Evolutionary conservation across 2,797 vertebrate species (phyloP), one percentile per base, ranked within the genome.

Genomic region (Euthynnus affinis): DNA sequence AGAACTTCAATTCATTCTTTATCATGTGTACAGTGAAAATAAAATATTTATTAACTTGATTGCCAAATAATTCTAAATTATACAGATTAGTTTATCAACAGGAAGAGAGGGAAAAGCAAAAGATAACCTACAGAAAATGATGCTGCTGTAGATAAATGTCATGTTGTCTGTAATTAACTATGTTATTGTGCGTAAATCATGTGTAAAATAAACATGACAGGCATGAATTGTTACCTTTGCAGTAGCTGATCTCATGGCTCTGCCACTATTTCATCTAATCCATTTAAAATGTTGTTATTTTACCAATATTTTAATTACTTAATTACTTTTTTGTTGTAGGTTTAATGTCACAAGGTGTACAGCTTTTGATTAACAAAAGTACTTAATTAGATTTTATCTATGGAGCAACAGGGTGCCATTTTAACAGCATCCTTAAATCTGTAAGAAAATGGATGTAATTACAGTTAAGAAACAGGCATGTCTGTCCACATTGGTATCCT

Each of bases 111-210:
- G n/a, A 60, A 5, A 9, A 75, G 42, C 4, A 53, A 60, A 49
- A 42, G 12, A 42, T 42, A 42, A 42, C n/a, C 0, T 29, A 6
- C 4, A 46, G 46, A 0, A 55, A 55, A 63, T 65, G 29, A 71
- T 58, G 52, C 37, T 59, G 40, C 27, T 74, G 71, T 61, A 77
- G 12, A 79, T 79, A 71, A 9, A 25, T 71, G 1, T 69, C 29
- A n/a, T 69, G 46, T 61, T 23, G 53, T 81, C 40, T 81, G 60
- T 76, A 46, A 29, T 48, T 42, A 42, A 42, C 12, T 13, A 3
- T 71, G 25, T n/a, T 29, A 55, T 74, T 73, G 52, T 49, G 51
- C 34, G 14, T 75, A 52, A 66, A 74, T 57, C 2, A 27, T 58
- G 23, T 74, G 44, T 76, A 25, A 51, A 42, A 17, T 78, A 44